Conservation (phyloP, 2,888 invertebrate genomes). For the Protonemura montana region DNA sequence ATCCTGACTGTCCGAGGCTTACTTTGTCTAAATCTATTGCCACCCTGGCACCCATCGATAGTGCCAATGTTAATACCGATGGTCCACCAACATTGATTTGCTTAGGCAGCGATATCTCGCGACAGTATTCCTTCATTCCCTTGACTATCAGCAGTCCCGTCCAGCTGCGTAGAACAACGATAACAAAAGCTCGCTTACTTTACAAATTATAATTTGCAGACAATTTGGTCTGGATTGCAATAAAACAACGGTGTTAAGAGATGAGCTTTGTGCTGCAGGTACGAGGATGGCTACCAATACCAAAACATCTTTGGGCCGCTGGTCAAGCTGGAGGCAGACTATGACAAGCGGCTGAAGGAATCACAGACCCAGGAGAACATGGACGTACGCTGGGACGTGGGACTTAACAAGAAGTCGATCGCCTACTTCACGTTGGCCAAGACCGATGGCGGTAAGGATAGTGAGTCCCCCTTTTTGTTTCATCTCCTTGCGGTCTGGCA, state of each 20-base stretch:
- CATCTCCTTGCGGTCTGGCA: background rate
- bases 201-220: too few relatives aligned
- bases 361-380: constrained; percentile 98
- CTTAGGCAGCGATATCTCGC: too few relatives aligned
- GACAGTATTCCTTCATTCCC: too few relatives aligned
- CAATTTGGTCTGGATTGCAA: too few relatives aligned
- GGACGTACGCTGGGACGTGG: constrained; percentile 98
- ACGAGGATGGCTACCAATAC: constrained; percentile 99
- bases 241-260: background rate
- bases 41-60: too few relatives aligned
- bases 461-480: constrained; percentile 34
- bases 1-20: too few relatives aligned
- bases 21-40: too few relatives aligned
- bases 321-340: constrained; percentile 97
- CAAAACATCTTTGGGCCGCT: constrained; percentile 97
- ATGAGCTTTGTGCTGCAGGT: constrained; percentile 64
- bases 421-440: constrained; percentile 97
- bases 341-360: constrained; percentile 96
- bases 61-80: too few relatives aligned
- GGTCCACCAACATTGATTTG: too few relatives aligned
- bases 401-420: constrained; percentile 96
- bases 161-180: too few relatives aligned
- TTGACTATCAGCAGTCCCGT: too few relatives aligned
- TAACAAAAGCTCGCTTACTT: too few relatives aligned
- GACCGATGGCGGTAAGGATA: constrained; percentile 78